Evolutionary conservation across 2,888 invertebrate species (phyloP), one percentile per base, ranked within the genome.

Genomic region (Dynastes maya): DNA sequence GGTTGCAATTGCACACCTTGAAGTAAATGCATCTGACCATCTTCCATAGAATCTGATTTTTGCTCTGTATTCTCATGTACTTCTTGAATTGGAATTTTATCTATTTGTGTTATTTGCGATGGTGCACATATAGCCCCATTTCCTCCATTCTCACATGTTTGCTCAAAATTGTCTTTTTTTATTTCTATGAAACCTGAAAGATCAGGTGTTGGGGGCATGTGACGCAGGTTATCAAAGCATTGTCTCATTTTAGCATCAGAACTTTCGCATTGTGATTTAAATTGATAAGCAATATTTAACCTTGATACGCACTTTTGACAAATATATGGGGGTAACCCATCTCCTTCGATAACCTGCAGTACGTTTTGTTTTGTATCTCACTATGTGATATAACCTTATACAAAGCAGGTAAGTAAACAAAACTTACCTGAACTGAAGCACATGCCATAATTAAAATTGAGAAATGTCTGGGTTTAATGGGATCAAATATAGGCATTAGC

Each of bases 401-500:
- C 8, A 22, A 45, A 49, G 16, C 8, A 13, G 16, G 49, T 32
- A 53, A 13, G 22, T 16, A 71, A 27, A 29, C 22, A 32, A 45
- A 29, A 45, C 64, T 85, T 86, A 89, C 89, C 86, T 89, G 88
- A 2, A 89, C 88, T 68, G 88, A 85, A 74, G 89, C 88, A 84
- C 89, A 89, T 79, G 88, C 87, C 88, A 89, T 89, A 68, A 89
- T 88, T 80, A 89, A 83, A 77, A 88, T 86, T 8, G 89, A 88
- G 82, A 89, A 88, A 84, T 88, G 88, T 49, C 88, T 87, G 29
- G 89, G 88, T 83, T 89, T 89, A 27, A 88, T 85, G 9, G 88
- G 87, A 84, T 89, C 89, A 82, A 89, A 89, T 81, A 89, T 89
- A 53, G 88, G 88, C 85, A 88, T 87, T 79, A 89, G 83, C 82